These are phyloP conservation scores for Oxytorus armatus DNA, from an alignment of 2,888 invertebrate genomes.

Conservation along the genomic window DNA sequence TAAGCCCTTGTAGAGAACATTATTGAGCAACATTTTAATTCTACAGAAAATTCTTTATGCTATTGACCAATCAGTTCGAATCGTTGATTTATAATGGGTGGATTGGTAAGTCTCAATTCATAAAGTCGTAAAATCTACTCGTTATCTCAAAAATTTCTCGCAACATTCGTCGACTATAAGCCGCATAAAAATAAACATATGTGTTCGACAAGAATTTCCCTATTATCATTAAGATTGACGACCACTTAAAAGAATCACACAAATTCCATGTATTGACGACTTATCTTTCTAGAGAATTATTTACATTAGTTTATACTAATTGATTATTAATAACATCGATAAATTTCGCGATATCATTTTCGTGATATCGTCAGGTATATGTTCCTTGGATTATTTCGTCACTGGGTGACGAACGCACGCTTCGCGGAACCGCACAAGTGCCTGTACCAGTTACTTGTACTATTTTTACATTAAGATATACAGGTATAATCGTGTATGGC, in stretches of 20 bases:
- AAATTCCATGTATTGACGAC: conserved; percentile 24
- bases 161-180: no score
- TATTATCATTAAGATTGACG: background rate
- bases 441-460: conserved; percentile 27
- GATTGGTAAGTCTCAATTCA: background rate
- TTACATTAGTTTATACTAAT: conserved; percentile 29
- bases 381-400: conserved; percentile 47
- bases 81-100: background rate
- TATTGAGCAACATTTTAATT: background rate
- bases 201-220: background rate
- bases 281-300: conserved; percentile 13
- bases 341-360: conserved; percentile 30
- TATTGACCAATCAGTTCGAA: no score
- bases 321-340: conserved; percentile 24
- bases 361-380: conserved; percentile 6
- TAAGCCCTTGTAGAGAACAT: no score
- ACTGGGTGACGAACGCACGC: conserved; percentile 24
- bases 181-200: background rate
- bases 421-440: conserved; percentile 11
- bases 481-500: conserved; percentile 24
- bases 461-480: conserved; percentile 34
- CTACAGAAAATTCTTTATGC: background rate
- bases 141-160: background rate
- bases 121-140: background rate
- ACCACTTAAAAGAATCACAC: background rate